These are phyloP conservation scores for Podargus strigoides DNA, from an alignment of 2,797 vertebrate species.

Conservation along the genomic window DNA sequence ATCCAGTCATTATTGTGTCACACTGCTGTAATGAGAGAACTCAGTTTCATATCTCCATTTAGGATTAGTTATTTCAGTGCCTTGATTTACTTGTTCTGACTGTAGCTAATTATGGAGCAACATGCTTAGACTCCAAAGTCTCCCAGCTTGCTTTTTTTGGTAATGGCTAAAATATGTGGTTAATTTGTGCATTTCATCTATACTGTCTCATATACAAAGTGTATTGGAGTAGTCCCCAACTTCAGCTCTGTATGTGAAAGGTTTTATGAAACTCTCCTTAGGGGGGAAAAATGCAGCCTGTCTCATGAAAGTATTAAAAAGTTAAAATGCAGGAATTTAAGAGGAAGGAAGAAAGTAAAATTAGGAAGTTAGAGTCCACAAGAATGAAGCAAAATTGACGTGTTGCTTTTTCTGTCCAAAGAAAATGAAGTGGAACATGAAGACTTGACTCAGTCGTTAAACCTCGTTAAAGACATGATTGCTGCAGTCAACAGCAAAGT, in stretches of 20 bases:
- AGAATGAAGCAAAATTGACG: not conserved
- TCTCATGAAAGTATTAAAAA: not conserved
- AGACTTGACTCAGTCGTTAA: conserved; percentile 83
- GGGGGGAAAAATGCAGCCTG: not conserved
- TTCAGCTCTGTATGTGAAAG: not conserved
- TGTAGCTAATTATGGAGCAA: not conserved
- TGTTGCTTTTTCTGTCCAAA: conserved; percentile 53
- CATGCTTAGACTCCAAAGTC: not conserved
- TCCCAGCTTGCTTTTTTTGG: not conserved
- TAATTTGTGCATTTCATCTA: not conserved
- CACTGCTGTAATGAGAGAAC: not conserved
- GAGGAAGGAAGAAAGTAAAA: not conserved
- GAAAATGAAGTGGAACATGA: conserved; percentile 84
- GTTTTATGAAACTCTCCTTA: not conserved
- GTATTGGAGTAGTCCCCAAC: not conserved
- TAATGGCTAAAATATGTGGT: not conserved
- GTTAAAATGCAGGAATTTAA: not conserved
- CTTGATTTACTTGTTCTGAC: not conserved
- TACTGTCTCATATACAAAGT: not conserved
- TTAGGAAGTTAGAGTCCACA: not conserved
- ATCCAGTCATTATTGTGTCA: not conserved
- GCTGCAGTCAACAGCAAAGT: conserved; percentile 90
- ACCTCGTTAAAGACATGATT: conserved; percentile 87
- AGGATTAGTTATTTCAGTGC: not conserved
- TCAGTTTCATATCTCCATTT: not conserved